Base-by-base conservation (phyloP, 23 tunicate species). In the Diplosoma virens region DNA sequence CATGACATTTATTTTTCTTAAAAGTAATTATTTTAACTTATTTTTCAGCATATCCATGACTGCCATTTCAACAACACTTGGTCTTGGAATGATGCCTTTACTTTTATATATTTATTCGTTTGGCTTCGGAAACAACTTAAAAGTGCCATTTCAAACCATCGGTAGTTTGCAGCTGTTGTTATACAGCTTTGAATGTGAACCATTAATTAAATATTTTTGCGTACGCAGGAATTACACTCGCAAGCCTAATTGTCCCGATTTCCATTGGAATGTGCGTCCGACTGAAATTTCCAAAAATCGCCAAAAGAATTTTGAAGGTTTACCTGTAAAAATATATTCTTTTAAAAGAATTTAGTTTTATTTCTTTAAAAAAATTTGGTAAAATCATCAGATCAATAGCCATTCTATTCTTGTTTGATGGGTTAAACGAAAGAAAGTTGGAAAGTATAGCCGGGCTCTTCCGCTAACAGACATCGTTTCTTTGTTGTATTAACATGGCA, bases 31-130 rank as follows among this genome's bases (percentile, higher is more conserved):
- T n/a, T 9, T 56, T 56, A n/a, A 56, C 22, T 14, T 14, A 5
- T 18, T 53, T 86, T 86, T 23, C 82, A 87, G 94, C 47, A 32
- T 73, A 3, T 74, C 86, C 24, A 87, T 87, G 94, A 87, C 94
- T 18, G 55, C 82, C 3, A 78, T 81, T 16, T 87, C 94, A 16
- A 75, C 59, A 37, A 60, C 69, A 3, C 54, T 74, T 7, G 85
- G 67, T 11, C 32, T 87, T 33, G 94, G 94, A n/a, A 81, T 75
- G 81, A 56, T 87, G 75, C 94, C 94, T 3, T 69, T 87, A 16
- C 71, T 87, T 25, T 50, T 87, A 2, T 87, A 1, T 82, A 64
- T 87, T 22, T 87, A 80, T 32, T 61, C 75, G 24, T 58, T 37
- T 27, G 77, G 45, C 5, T 70, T 78, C 58, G 78, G 52, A 6